Evolutionary conservation across 2,888 invertebrate species (phyloP), one percentile per base, ranked within the genome.

Genomic region (Desoria tigrina): DNA sequence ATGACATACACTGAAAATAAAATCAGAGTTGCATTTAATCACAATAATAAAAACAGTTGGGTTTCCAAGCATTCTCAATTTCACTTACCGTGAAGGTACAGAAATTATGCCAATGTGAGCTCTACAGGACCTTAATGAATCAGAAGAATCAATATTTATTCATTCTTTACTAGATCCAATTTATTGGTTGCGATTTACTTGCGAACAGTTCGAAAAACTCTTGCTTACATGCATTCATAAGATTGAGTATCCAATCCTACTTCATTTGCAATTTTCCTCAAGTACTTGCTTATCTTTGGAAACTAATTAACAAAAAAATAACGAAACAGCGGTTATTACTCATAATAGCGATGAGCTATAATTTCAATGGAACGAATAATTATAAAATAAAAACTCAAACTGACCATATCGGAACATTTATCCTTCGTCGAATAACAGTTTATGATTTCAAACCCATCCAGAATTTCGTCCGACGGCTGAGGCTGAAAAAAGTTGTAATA

Each of bases 241-340:
- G 93, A 90, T 79, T 96, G 95, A 18, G 83, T 79, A 80, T 93
- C 91, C 24, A 96, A 82, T 0, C 95, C 95, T 68, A 86, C 86
- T 79, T 96, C 95, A 55, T 84, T 84, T 0, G 89, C 84, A 61
- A 92, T 81, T 71, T 82, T 84, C 23, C 79, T 56, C 11, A 56
- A 53, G 42, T 58, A 67, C 16, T 63, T 55, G 42, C 55, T 63
- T 9, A 67, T 63, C 26, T 55, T 28, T 18, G 59, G 56, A 9
- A 60, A 24, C 27, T 28, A 28, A 3, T 9, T 24, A 45, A 59
- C 9, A n/a, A n/a, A n/a, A n/a, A n/a, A n/a, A n/a, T n/a, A n/a
- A n/a, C n/a, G n/a, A n/a, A n/a, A n/a, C n/a, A n/a, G n/a, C n/a
- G n/a, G n/a, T n/a, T n/a, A n/a, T n/a, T n/a, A n/a, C n/a, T n/a